phyloP scores from a whole-genome alignment of 2,797 vertebrate species.

The Sebastiscus albofasciatus region DNA sequence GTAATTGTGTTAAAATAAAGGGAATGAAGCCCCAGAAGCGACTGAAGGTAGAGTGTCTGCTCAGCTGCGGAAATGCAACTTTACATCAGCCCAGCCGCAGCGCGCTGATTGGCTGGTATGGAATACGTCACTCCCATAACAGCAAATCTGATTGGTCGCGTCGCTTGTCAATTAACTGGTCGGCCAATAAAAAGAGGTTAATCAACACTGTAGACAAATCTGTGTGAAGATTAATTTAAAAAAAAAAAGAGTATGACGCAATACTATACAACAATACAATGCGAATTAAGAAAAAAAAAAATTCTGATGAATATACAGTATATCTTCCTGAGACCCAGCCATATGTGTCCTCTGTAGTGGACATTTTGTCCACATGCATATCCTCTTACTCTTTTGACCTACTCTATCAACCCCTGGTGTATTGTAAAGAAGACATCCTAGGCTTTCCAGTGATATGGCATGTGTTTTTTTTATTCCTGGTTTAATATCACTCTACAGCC shows the following conservation, averaged over 20 bases:
- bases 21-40: rapidly evolving
- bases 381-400: too few relatives aligned
- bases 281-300: too few relatives aligned
- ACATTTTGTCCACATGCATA: too few relatives aligned
- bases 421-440: too few relatives aligned
- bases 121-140: background rate
- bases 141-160: background rate
- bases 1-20: rapidly evolving
- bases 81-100: background rate
- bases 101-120: background rate
- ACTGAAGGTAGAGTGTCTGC: rapidly evolving
- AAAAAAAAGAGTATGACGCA: background rate
- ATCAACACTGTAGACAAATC: background rate
- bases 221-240: too few relatives aligned
- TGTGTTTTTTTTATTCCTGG: too few relatives aligned
- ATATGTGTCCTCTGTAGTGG: too few relatives aligned
- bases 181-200: background rate
- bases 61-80: background rate
- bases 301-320: background rate
- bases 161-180: background rate
- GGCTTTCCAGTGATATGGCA: too few relatives aligned
- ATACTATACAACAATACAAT: background rate
- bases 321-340: too few relatives aligned
- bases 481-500: too few relatives aligned
- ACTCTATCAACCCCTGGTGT: too few relatives aligned